Evolutionary conservation across 2,113 vertebrate genomes (phyloP).

Genomic region (Nipponia nippon): DNA sequence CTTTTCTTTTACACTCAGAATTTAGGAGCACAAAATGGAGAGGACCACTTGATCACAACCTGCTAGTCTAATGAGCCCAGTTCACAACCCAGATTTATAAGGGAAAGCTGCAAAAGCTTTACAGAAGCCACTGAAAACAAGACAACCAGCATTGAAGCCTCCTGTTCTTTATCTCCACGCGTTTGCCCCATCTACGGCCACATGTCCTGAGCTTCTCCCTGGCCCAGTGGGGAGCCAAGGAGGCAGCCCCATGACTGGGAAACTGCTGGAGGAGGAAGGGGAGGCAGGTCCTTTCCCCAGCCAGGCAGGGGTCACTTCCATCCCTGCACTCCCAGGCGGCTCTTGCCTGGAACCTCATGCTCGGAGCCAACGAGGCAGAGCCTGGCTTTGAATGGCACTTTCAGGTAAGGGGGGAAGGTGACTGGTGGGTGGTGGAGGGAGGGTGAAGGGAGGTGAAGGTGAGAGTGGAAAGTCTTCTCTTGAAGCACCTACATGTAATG

Average conservation of each 20-base stretch:
- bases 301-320: neutral
- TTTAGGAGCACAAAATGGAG: neutral
- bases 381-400: neutral
- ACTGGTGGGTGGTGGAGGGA: slow-evolving; percentile 40
- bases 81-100: neutral
- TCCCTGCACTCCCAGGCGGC: neutral
- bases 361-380: neutral
- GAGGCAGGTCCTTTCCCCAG: neutral
- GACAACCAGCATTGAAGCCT: neutral
- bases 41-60: neutral
- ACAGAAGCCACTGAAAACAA: neutral
- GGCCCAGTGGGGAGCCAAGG: neutral
- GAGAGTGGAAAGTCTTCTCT: slow-evolving; percentile 48
- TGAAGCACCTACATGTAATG: slow-evolving; percentile 57
- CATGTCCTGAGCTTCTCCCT: neutral
- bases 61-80: neutral
- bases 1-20: neutral
- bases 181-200: neutral
- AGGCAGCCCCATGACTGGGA: neutral
- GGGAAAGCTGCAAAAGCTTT: neutral
- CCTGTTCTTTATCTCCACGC: neutral
- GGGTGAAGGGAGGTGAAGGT: slow-evolving; percentile 65
- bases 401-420: slow-evolving; percentile 28
- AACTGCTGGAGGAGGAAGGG: slow-evolving; percentile 43
- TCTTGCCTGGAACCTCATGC: neutral